Evolutionary conservation across 1,140 invertebrate species (phyloP).

Genomic region (Drosophila lacteicornis): DNA sequence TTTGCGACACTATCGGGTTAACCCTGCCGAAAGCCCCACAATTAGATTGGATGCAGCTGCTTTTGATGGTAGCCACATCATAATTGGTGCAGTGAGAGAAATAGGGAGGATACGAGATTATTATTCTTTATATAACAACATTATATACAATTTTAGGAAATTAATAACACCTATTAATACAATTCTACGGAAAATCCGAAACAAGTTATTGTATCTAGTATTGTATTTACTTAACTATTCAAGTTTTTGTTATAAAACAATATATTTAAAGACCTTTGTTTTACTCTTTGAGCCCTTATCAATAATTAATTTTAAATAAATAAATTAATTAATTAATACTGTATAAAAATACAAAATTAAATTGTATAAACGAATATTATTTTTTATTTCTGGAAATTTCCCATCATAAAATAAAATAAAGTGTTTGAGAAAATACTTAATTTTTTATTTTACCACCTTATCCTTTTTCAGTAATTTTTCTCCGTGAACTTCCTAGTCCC

Average conservation of each 20-base stretch:
- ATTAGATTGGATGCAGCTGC: constrained; percentile 39
- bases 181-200: not conserved
- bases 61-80: constrained; percentile 23
- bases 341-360: too few species aligned
- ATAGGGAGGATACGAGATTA: not conserved
- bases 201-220: not conserved
- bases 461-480: not conserved
- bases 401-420: too few species aligned
- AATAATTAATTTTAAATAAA: too few species aligned
- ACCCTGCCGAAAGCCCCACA: constrained; percentile 7
- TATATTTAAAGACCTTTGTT: too few species aligned
- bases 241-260: too few species aligned
- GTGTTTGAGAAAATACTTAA: too few species aligned
- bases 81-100: constrained; percentile 32
- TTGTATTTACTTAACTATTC: too few species aligned
- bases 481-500: not conserved
- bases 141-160: not conserved
- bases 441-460: too few species aligned
- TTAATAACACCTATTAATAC: not conserved
- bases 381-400: too few species aligned
- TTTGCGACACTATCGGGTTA: constrained; percentile 38
- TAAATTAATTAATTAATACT: too few species aligned
- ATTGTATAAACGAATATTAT: too few species aligned
- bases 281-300: too few species aligned
- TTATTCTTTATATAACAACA: not conserved